Evolutionary conservation across 2,113 vertebrate species (phyloP).

Genomic region (Phalacrocorax aristotelis): DNA sequence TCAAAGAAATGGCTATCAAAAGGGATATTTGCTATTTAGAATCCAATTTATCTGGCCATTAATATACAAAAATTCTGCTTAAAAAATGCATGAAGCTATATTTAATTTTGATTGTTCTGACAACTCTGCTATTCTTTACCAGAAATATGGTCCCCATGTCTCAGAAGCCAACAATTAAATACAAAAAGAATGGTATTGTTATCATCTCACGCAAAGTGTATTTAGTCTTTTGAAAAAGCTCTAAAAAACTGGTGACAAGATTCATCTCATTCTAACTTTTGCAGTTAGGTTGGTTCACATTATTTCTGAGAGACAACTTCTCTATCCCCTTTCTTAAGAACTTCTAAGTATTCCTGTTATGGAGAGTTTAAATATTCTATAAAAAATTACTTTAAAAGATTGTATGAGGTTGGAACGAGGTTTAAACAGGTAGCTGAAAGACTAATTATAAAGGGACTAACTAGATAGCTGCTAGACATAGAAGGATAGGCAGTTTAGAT

Average conservation of each 20-base stretch:
- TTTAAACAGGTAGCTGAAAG: not conserved
- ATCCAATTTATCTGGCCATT: not conserved
- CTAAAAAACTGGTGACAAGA: not conserved
- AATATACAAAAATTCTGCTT: not conserved
- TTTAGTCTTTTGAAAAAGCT: not conserved
- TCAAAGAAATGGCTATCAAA: not conserved
- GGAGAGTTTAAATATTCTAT: not conserved
- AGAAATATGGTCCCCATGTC: not conserved
- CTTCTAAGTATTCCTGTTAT: not conserved
- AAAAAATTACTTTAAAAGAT: not conserved
- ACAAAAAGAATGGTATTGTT: not conserved
- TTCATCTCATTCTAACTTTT: not conserved
- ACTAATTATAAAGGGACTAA: not conserved
- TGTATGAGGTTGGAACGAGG: not conserved
- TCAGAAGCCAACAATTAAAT: not conserved
- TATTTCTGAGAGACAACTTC: not conserved
- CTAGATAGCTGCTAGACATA: not conserved
- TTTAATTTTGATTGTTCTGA: not conserved
- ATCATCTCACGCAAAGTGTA: not conserved
- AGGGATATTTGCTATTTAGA: not conserved
- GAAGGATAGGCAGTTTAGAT: not conserved
- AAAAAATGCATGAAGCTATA: not conserved
- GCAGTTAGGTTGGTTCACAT: not conserved
- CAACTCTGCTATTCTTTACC: not conserved
- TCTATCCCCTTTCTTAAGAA: not conserved